These are phyloP conservation scores for Tragelaphus scriptus DNA, from an alignment of 2,113 vertebrate genomes.

Conservation along the genomic window DNA sequence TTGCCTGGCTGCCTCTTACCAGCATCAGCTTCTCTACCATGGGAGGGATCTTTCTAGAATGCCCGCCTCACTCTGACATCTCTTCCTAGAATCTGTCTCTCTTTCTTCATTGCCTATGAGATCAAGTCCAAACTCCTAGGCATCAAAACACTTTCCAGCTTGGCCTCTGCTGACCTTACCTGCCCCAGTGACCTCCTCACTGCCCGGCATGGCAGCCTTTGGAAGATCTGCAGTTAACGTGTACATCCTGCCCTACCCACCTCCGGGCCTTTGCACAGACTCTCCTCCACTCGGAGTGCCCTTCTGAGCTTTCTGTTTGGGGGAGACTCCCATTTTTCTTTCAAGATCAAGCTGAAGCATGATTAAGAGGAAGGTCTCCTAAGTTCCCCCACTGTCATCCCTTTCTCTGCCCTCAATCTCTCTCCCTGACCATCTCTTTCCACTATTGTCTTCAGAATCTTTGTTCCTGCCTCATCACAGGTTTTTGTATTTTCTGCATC, in stretches of 20 bases:
- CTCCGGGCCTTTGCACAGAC: neutral
- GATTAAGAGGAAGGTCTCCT: neutral
- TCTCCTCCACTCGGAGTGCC: fast-evolving
- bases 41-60: neutral
- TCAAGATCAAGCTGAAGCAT: neutral
- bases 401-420: neutral
- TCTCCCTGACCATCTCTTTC: neutral
- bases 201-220: fast-evolving
- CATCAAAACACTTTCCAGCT: neutral
- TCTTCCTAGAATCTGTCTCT: neutral
- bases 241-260: fast-evolving
- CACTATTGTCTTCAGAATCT: neutral
- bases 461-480: neutral
- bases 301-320: neutral
- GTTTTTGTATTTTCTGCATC: neutral
- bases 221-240: fast-evolving
- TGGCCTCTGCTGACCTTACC: neutral
- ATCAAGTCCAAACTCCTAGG: neutral
- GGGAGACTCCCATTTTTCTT: neutral
- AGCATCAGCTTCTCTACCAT: neutral
- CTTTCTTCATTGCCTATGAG: neutral
- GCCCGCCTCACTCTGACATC: neutral
- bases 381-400: fast-evolving
- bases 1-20: neutral
- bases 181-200: neutral